Evolutionary conservation across 1,140 invertebrate genomes (phyloP).

Genomic region (Cherax quadricarinatus): DNA sequence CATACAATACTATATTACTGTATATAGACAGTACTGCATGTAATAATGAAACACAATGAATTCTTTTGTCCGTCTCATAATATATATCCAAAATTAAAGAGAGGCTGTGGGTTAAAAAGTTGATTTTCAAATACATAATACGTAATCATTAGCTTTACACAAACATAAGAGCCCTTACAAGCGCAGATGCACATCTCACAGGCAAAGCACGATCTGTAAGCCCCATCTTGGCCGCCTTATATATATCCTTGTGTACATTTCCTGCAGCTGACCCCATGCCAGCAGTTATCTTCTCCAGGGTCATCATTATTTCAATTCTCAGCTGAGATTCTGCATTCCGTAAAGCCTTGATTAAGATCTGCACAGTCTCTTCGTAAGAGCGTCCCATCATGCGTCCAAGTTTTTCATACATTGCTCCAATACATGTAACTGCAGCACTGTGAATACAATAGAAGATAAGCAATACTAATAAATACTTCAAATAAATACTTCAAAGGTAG

Average conservation of each 20-base stretch:
- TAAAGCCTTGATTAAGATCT: conserved; percentile 90
- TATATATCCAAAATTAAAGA: too few species aligned
- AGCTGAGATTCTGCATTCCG: conserved; percentile 97
- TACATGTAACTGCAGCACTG: conserved; percentile 96
- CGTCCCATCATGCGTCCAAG: conserved; percentile 98
- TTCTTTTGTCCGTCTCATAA: too few species aligned
- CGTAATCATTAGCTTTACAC: too few species aligned
- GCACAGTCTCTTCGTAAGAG: conserved; percentile 98
- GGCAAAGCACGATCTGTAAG: conserved; percentile 93
- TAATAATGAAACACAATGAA: too few species aligned
- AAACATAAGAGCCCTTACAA: conserved; percentile 78
- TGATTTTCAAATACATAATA: too few species aligned
- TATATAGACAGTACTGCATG: too few species aligned
- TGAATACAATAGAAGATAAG: conserved; percentile 6
- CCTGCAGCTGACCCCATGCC: conserved; percentile 93
- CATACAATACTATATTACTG: too few species aligned
- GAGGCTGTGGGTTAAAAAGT: too few species aligned
- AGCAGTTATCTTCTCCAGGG: conserved; percentile 84
- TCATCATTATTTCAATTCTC: conserved; percentile 97
- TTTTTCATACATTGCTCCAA: conserved; percentile 98
- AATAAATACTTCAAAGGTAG: too few species aligned
- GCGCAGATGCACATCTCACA: conserved; percentile 91
- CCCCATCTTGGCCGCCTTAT: conserved; percentile 90
- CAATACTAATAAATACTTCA: too few species aligned
- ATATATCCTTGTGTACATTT: conserved; percentile 94